Evolutionary conservation across 2,888 invertebrate species (phyloP).

Genomic region (Eupithecia subumbrata): DNA sequence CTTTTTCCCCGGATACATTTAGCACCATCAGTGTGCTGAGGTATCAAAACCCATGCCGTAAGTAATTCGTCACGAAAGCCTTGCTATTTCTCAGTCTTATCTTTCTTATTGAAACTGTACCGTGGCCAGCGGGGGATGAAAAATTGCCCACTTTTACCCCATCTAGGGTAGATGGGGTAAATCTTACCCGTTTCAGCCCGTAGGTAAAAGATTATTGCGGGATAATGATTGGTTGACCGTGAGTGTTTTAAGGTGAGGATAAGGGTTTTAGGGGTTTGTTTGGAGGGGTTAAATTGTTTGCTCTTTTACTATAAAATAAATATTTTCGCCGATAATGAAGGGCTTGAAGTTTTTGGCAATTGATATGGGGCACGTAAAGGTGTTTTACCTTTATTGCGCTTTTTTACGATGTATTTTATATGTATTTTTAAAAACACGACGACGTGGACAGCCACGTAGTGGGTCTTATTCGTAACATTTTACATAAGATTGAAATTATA

Average conservation of each 20-base stretch:
- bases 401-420: not conserved
- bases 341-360: not conserved
- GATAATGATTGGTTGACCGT: conserved; percentile 47
- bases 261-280: conserved; percentile 11
- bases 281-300: conserved; percentile 6
- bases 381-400: not conserved
- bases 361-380: not conserved
- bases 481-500: too few species aligned
- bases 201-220: conserved; percentile 59
- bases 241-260: conserved; percentile 38
- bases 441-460: too few species aligned
- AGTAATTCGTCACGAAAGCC: conserved; percentile 25
- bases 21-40: not conserved
- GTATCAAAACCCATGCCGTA: conserved; percentile 1
- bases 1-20: not conserved
- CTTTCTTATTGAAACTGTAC: conserved; percentile 73
- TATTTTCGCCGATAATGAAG: not conserved
- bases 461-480: too few species aligned
- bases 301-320: not conserved
- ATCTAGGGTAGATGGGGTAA: conserved; percentile 29
- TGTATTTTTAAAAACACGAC: too few species aligned
- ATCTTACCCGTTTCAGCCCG: conserved; percentile 45
- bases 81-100: conserved; percentile 53
- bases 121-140: conserved; percentile 62
- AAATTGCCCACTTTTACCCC: conserved; percentile 60